Evolutionary conservation across 2,113 vertebrate genomes (phyloP), one percentile per base, ranked within the genome.

Genomic region (Osmerus mordax): DNA sequence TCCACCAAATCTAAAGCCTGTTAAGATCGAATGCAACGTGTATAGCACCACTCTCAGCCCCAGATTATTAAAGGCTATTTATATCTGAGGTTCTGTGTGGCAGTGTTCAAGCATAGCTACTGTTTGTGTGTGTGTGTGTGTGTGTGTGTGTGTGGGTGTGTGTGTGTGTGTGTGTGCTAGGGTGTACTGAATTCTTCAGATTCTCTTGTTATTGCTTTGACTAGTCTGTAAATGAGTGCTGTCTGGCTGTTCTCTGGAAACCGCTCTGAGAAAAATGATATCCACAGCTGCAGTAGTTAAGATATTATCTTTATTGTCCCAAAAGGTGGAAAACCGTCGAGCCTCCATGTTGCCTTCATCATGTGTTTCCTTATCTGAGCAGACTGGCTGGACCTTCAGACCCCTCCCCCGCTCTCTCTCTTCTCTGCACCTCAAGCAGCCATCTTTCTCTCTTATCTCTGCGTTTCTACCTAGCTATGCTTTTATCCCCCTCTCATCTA

Each of bases 61-160:
- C 23, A 53, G 59, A 68, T 74, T 60, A 25, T 9, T 23, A 3
- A 51, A 0, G 12, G 70, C 41, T 79, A 77, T 84, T 86, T 74
- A 68, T 81, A 76, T 54, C 61, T 47, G 28, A 56, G 28, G 64
- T 23, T 18, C 60, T 62, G 21, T 56, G 15, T 56, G 55, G 55
- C 15, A n/a, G n/a, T 56, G 55, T 56, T 56, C 18, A 56, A 47
- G 41, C 9, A 12, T 47, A 47, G 41, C 7, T 11, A 47, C 41
- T 47, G 41, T 12, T 9, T 12, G 41, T 47, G 9, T 12, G 41
- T 47, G 41, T 47, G 55, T 72, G 63, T 65, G n/a, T 72, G 62
- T 52, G n/a, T 56, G 54, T 56, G 54, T 54, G 53, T 18, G 53
- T 61, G n/a, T 61, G 18, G 7, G n/a, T n/a, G n/a, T 12, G 11